Evolutionary conservation across 2,113 vertebrate species (phyloP), one percentile per base, ranked within the genome.

Genomic region (Stomatorhinus ivindoensis): DNA sequence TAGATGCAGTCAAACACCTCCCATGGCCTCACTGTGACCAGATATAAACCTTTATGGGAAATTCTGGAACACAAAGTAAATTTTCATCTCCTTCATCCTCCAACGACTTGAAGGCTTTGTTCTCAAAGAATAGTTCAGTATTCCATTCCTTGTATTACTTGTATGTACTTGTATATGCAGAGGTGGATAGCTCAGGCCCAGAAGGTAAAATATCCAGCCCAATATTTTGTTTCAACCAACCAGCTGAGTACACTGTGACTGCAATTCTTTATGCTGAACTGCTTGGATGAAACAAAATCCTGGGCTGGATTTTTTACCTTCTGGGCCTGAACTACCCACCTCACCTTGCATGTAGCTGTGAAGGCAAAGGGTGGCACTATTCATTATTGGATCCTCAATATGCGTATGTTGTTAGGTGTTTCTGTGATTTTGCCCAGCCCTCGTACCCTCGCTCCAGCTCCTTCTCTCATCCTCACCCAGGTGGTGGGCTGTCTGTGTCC

Each of bases 401-500:
- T 65, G n/a, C 9, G n/a, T 13, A 27, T 27, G n/a, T n/a, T 27
- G 9, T 0, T 58, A 24, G 55, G 55, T n/a, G 55, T 58, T 58
- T 58, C 55, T 58, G 55, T 58, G 55, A 9, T 9, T 55, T 1
- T 58, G 21, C 7, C 55, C 61, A 27, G n/a, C 61, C 61, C n/a
- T 65, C n/a, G 9, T 65, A 31, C 61, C 9, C 9, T 31, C 3
- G n/a, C 61, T 8, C n/a, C n/a, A 65, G 69, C 69, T 76, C 69
- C 9, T 17, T 19, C 69, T 39, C 31, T 5, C 69, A 76, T 89
- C 21, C 11, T 61, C 11, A 31, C 24, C 7, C 90, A 97, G 96
- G 92, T 97, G 80, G 95, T 96, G 55, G 96, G 93, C 10, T 97
- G 96, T 55, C 90, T 95, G 27, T 97, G 96, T 87, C 94, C 93